Evolutionary conservation across 2,888 invertebrate species (phyloP).

Genomic region (Serripes groenlandicus): DNA sequence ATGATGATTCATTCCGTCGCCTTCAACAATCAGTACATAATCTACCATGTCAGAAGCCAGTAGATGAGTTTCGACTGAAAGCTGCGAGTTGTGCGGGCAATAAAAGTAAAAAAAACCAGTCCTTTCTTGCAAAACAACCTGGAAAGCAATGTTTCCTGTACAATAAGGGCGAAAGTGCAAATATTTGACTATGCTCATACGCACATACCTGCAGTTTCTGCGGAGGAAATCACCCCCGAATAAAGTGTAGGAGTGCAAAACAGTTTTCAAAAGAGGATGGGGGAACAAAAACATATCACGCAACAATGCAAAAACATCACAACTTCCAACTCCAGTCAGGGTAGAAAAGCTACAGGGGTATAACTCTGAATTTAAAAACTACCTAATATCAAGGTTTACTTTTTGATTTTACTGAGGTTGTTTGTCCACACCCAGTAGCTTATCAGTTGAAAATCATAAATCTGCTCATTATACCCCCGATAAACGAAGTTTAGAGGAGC

Average conservation of each 20-base stretch:
- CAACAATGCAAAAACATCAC: neutral
- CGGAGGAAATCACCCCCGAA: neutral
- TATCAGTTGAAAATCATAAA: constrained; percentile 20
- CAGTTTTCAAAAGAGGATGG: neutral
- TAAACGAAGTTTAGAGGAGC: no score
- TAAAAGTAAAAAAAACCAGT: no score
- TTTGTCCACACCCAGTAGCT: neutral
- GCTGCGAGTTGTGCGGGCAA: no score
- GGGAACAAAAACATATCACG: neutral
- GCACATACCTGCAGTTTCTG: neutral
- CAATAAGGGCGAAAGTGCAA: no score
- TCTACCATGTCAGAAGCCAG: neutral
- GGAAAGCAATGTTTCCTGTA: no score
- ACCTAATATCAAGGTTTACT: constrained; percentile 19
- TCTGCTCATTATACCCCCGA: no score
- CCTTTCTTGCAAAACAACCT: neutral
- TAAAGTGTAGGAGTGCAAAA: neutral
- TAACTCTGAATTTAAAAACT: no score
- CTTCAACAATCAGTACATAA: neutral
- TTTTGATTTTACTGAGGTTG: constrained; percentile 17
- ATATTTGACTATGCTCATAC: neutral
- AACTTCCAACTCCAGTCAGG: neutral
- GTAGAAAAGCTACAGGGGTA: no score
- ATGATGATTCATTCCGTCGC: neutral
- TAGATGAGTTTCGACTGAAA: no score